Evolutionary conservation across 2,888 invertebrate genomes (phyloP).

Genomic region (Griposia aprilina): DNA sequence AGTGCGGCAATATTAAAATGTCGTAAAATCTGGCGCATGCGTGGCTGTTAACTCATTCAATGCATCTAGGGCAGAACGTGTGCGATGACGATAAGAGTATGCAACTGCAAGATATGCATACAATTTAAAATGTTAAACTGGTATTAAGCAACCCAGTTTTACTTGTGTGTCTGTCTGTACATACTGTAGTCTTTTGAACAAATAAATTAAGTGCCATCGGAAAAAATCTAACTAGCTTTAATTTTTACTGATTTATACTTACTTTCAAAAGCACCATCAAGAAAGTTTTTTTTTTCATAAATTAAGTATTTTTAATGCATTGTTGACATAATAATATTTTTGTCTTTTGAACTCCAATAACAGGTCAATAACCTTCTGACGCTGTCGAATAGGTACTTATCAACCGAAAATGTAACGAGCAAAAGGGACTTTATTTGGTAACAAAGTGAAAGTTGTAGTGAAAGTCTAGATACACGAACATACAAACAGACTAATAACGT

Average conservation of each 20-base stretch:
- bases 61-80: slow-evolving; percentile 61
- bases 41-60: slow-evolving; percentile 43
- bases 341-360: background rate
- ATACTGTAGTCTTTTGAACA: background rate
- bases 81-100: slow-evolving; percentile 44
- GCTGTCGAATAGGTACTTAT: background rate
- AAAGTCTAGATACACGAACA: slow-evolving; percentile 60
- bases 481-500: slow-evolving; percentile 22
- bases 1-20: slow-evolving; percentile 53
- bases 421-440: slow-evolving; percentile 19
- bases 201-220: background rate
- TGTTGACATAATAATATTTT: background rate
- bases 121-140: slow-evolving; percentile 25
- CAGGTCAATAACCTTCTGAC: background rate
- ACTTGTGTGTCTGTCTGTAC: slow-evolving; percentile 1
- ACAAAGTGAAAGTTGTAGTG: slow-evolving; percentile 61
- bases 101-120: slow-evolving; percentile 20
- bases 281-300: background rate
- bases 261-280: background rate
- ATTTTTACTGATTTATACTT: background rate
- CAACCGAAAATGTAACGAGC: slow-evolving; percentile 11
- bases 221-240: background rate
- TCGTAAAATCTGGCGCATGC: slow-evolving; percentile 54
- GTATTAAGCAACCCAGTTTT: background rate
- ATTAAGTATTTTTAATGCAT: background rate